Conservation (phyloP, 2,888 invertebrate species). For the Hemistola chrysoprasaria region DNA sequence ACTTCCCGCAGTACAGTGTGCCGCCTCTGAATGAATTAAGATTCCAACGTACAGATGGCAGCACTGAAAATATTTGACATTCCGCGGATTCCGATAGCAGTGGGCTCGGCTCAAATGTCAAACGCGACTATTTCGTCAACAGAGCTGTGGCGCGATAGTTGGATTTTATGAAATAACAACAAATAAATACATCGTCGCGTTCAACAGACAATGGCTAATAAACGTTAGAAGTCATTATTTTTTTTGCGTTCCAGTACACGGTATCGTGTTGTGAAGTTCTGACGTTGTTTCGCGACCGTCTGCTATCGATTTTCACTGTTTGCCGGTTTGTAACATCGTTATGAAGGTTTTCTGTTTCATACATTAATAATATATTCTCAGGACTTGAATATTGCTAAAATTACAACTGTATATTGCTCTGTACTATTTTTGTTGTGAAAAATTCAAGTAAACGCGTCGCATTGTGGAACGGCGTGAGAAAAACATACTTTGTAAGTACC, state of each 20-base stretch:
- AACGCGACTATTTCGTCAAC: constrained; percentile 84
- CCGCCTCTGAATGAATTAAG: constrained; percentile 59
- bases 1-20: constrained; percentile 53
- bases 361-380: constrained; percentile 35
- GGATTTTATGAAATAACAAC: constrained; percentile 77
- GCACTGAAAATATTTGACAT: constrained; percentile 86
- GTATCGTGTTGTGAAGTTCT: constrained; percentile 57
- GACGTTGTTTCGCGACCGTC: constrained; percentile 58
- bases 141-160: constrained; percentile 80
- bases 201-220: constrained; percentile 70
- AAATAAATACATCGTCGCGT: constrained; percentile 66
- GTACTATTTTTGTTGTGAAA: constrained; percentile 38
- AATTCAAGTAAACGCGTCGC: constrained; percentile 43
- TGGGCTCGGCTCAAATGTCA: constrained; percentile 89
- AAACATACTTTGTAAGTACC: constrained; percentile 55
- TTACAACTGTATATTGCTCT: constrained; percentile 22
- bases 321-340: constrained; percentile 69
- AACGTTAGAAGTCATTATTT: constrained; percentile 59
- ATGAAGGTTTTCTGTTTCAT: constrained; percentile 63
- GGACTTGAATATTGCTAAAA: constrained; percentile 15
- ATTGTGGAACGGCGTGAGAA: constrained; percentile 63
- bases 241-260: constrained; percentile 56
- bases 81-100: constrained; percentile 84
- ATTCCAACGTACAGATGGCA: constrained; percentile 83
- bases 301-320: constrained; percentile 75